Percentiles rank a stretch among this genome's conserved stretches.
phyloP scores from a whole-genome alignment of 2,888 invertebrate genomes.

The Epistrophella euchroma region DNA sequence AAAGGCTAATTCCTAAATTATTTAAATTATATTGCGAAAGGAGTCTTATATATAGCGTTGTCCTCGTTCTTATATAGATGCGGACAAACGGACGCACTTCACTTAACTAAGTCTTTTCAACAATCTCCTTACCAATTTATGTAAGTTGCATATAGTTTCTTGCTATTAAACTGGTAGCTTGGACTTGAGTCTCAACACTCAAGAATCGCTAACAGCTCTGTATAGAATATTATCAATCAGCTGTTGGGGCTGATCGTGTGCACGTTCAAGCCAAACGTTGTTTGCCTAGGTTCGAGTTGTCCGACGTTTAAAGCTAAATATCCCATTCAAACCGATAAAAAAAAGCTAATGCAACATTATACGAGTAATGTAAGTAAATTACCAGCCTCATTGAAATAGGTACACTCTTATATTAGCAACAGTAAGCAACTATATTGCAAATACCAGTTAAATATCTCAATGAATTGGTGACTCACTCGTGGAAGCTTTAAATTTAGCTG shows the following conservation, averaged over 20 bases:
- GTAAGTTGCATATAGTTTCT: conserved; percentile 44
- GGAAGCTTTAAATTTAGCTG: conserved; percentile 36
- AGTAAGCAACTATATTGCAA: conserved; percentile 19
- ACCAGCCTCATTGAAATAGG: conserved; percentile 16
- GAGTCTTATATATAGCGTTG: conserved; percentile 17
- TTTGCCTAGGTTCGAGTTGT: conserved; percentile 46
- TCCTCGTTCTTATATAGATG: conserved; percentile 38
- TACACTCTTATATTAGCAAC: conserved; percentile 12
- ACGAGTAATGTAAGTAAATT: conserved; percentile 50
- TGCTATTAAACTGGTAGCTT: conserved; percentile 46
- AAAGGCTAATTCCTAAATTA: conserved; percentile 59
- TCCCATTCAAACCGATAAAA: conserved; percentile 38
- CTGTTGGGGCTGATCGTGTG: conserved; percentile 48
- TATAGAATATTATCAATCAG: conserved; percentile 58
- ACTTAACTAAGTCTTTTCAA: conserved; percentile 70
- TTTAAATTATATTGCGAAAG: too few species aligned
- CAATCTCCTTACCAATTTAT: conserved; percentile 66
- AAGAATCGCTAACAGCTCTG: conserved; percentile 55
- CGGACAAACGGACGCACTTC: conserved; percentile 67
- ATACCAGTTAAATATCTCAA: conserved; percentile 14
- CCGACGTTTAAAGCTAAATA: conserved; percentile 27
- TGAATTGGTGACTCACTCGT: conserved; percentile 57
- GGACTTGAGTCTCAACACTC: conserved; percentile 55
- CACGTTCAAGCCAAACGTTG: conserved; percentile 34
- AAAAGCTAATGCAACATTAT: conserved; percentile 17